These are phyloP conservation scores for Suncus etruscus DNA, from an alignment of 2,113 vertebrate species.

Conservation along the genomic window DNA sequence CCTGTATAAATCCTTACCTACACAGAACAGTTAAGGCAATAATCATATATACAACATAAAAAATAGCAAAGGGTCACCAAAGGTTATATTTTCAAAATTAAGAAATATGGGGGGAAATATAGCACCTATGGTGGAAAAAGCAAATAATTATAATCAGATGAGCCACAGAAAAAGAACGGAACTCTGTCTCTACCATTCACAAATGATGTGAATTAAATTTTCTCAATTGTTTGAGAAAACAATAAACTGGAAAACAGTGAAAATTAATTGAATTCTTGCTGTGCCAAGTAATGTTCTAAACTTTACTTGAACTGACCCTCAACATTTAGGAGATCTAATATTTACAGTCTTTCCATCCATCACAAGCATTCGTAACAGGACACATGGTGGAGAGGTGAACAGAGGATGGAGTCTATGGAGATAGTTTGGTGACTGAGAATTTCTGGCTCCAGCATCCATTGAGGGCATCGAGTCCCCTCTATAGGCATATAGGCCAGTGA, in stretches of 20 bases:
- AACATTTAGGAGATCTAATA: neutral
- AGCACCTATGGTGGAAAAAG: constrained; percentile 22
- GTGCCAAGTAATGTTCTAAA: neutral
- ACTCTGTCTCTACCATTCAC: neutral
- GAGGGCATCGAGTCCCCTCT: neutral
- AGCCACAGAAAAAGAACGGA: constrained; percentile 21
- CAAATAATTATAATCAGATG: constrained; percentile 38
- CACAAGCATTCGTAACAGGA: neutral
- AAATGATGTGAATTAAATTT: constrained; percentile 57
- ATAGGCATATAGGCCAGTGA: neutral
- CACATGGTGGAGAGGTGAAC: neutral
- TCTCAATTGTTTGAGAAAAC: constrained; percentile 45
- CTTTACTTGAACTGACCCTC: neutral
- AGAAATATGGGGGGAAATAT: constrained; percentile 16
- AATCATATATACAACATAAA: constrained; percentile 21
- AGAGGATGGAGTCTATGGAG: too few relatives aligned
- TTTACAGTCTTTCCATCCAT: neutral
- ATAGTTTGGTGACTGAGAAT: too few relatives aligned
- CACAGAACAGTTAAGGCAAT: neutral
- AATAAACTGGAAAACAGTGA: neutral
- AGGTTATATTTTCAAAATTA: constrained; percentile 13
- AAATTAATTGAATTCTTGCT: neutral
- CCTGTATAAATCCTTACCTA: neutral
- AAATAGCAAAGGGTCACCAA: constrained; percentile 4
- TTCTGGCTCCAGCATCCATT: too few relatives aligned